Evolutionary conservation across 1,140 invertebrate species (phyloP), one percentile per base, ranked within the genome.

Genomic region (Mizuhopecten yessoensis): DNA sequence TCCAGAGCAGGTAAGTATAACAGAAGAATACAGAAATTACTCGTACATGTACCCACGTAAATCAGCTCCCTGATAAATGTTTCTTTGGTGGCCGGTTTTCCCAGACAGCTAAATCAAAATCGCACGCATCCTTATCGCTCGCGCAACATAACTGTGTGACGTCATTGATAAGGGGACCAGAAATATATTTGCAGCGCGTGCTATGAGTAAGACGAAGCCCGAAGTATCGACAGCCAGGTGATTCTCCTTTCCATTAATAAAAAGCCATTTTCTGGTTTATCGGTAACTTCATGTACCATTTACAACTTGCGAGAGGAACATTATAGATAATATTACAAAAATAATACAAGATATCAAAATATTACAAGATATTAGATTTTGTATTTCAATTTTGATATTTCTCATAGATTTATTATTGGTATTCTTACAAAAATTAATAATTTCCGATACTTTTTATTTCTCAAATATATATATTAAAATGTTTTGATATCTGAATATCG

Each of bases 21-120:
- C 57, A 29, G n/a, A 1, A 17, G n/a, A 29, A 75, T 75, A 75
- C n/a, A 75, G 57, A 75, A 75, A 75, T 75, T 75, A 75, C 57
- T 29, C n/a, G n/a, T n/a, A n/a, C n/a, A n/a, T 7, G 23, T 7
- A 75, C n/a, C 57, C 57, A n/a, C 29, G 57, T 75, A 75, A 75
- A n/a, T 75, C 57, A 75, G 23, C 1, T 29, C 5, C 5, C 57
- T 75, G 23, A 75, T 29, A 75, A n/a, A 75, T n/a, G 23, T 75
- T 75, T n/a, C 57, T 75, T 75, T 75, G n/a, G 57, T 75, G 57
- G 29, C 57, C 9, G 57, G 57, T 75, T 75, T 29, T 75, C 5
- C 57, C 57, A 75, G 57, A 75, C 57, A 75, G n/a, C 57, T 75
- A 75, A 75, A 75, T 75, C 57, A 75, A 75, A 75, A n/a, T 75